Evolutionary conservation across 2,797 vertebrate genomes (phyloP), one percentile per base, ranked within the genome.

Genomic region (Carduelis carduelis): DNA sequence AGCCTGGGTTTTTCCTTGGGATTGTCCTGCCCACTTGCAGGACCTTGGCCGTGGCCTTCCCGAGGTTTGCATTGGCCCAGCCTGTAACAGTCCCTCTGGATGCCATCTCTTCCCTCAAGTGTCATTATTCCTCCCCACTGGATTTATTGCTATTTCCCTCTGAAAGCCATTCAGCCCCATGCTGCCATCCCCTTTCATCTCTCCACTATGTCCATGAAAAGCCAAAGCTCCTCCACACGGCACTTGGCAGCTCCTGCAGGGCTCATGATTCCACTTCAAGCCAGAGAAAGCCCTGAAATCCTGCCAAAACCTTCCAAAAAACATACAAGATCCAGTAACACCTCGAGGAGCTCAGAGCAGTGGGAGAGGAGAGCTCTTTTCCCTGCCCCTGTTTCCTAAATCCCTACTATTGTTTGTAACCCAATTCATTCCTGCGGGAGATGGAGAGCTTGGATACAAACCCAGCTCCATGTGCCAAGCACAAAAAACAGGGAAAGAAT

Each of bases 231-330:
- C 35, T 80, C 64, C 69, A 30, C 0, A 8, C 0, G 0, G 64
- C 19, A 44, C 16, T 60, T 83, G 82, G 49, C 63, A 86, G 53
- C 68, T 26, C 57, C 41, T 6, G 2, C 12, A 28, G 57, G 43
- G 34, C 22, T 81, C 41, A 35, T 0, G 3, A 47, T 53, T n/a
- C 46, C 0, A 0, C n/a, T 6, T 8, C 22, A 63, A 7, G 17
- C 19, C 41, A 39, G 14, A 27, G 19, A 60, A 66, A 75, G 55
- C 44, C 43, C 41, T 83, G 68, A 74, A 74, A 86, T 39, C 52
- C 23, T 5, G 7, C 37, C 46, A 86, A 21, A 41, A 57, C 34
- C 14, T 64, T 7, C n/a, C 46, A 52, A 63, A 88, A 69, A 53
- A 7, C 26, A 46, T 27, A 83, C n/a, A 16, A 89, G 64, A 69